Evolutionary conservation across 2,888 invertebrate genomes (phyloP), one percentile per base, ranked within the genome.

Genomic region (Tanypteryx hageni): DNA sequence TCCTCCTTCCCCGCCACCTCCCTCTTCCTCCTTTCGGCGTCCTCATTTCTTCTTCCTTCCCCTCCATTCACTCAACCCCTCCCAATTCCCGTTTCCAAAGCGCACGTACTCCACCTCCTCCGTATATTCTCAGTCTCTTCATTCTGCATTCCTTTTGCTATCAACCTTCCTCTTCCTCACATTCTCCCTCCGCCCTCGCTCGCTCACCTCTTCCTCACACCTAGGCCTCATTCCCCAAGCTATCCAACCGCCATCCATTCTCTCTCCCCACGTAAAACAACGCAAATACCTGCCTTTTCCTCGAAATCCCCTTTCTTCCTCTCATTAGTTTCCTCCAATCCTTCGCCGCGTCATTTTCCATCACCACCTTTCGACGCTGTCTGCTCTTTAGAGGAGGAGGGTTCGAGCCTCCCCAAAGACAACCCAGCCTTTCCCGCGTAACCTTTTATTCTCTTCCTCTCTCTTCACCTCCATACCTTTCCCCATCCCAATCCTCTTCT

Each of bases 321-420:
- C 18, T 68, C 68, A 68, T 68, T 68, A 68, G 68, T 68, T n/a
- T 44, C 68, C n/a, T 22, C 68, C 22, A 11, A 68, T 22, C 68
- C 68, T 68, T 68, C 68, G 22, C 68, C n/a, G 68, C n/a, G 68
- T 68, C 68, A 68, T 68, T 68, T 68, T n/a, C 68, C 68, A 68
- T 68, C 22, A 68, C 68, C 44, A 44, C 44, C 44, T 44, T 68
- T n/a, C 68, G 68, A 68, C 18, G 68, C 68, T n/a, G 18, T 11
- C 7, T 22, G 9, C 68, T 22, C 22, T 68, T 68, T 22, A 22
- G 68, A 68, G 68, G 68, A n/a, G n/a, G 22, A 22, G 68, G 68
- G 22, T 18, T 68, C 68, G 68, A 68, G 22, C 1, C 68, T n/a
- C 68, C 68, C 68, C n/a, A n/a, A 22, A n/a, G 68, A 22, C 68